Evolutionary conservation across 2,113 vertebrate species (phyloP).

Genomic region (Cinclus cinclus): DNA sequence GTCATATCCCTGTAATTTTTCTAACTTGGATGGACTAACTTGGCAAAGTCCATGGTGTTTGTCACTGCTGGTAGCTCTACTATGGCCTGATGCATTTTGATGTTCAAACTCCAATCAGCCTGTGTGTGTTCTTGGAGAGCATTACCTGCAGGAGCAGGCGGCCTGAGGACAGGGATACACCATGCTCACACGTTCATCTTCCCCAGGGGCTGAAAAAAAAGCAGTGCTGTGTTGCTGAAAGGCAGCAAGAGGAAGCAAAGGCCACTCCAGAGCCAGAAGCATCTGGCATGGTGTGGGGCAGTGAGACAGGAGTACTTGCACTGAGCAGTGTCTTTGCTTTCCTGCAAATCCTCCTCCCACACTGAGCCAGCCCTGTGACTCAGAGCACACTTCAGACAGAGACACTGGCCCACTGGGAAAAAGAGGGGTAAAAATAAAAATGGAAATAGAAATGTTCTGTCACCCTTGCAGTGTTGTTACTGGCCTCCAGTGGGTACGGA

Average conservation of each 20-base stretch:
- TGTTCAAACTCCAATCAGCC: background rate
- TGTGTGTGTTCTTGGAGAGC: background rate
- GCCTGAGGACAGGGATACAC: background rate
- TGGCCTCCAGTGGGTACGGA: accelerated
- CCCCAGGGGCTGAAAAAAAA: background rate
- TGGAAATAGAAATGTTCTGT: background rate
- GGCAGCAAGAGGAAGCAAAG: background rate
- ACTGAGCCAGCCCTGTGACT: background rate
- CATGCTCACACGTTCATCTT: background rate
- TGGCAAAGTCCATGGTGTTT: background rate
- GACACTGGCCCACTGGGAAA: background rate
- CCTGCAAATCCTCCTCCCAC: background rate
- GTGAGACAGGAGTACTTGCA: accelerated
- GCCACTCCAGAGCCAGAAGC: background rate
- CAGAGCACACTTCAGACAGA: background rate
- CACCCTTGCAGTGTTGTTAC: background rate
- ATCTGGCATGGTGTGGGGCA: background rate
- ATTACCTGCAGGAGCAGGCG: background rate
- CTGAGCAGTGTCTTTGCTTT: background rate
- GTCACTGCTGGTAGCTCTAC: background rate
- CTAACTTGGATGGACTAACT: background rate
- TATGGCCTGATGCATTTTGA: background rate
- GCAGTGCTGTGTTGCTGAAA: background rate
- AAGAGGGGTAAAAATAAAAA: background rate
- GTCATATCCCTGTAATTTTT: background rate